Conservation (phyloP, 2,113 vertebrate genomes). For the Lampris megalopsis region DNA sequence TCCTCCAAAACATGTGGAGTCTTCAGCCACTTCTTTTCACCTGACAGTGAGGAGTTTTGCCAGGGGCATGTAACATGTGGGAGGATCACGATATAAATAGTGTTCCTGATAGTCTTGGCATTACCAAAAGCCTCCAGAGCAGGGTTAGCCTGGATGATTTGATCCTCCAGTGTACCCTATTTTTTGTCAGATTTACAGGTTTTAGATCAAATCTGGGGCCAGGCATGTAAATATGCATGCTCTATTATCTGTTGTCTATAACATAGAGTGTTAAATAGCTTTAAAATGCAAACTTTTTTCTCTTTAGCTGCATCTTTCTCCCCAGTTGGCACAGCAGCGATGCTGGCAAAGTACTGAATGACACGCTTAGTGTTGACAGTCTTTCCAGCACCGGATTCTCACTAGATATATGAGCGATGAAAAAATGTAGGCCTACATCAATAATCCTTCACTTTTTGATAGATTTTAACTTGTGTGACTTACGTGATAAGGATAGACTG, state of each 20-base stretch:
- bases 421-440: background rate
- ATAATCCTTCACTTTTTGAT: background rate
- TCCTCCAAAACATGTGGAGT: too few relatives aligned
- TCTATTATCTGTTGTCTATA: background rate
- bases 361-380: constrained; percentile 95
- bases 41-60: too few relatives aligned
- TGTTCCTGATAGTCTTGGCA: constrained; percentile 89
- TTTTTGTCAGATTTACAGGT: background rate
- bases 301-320: constrained; percentile 86
- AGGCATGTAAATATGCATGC: background rate
- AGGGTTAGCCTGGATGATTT: constrained; percentile 87
- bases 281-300: constrained; percentile 82
- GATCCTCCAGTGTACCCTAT: constrained; percentile 88
- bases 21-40: too few relatives aligned
- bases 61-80: too few relatives aligned
- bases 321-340: constrained; percentile 84
- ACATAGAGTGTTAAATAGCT: background rate
- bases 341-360: constrained; percentile 94
- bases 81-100: too few relatives aligned
- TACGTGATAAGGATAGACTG: constrained; percentile 79
- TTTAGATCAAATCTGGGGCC: background rate
- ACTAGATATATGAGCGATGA: constrained; percentile 61
- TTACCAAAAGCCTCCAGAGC: constrained; percentile 79
- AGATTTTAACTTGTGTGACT: constrained; percentile 24
- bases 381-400: constrained; percentile 95